A percentile compares a stretch with the other conserved stretches of the same genome.
Evolutionary conservation across 2,888 invertebrate species (phyloP).

Genomic region (Cataglyphis livida): DNA sequence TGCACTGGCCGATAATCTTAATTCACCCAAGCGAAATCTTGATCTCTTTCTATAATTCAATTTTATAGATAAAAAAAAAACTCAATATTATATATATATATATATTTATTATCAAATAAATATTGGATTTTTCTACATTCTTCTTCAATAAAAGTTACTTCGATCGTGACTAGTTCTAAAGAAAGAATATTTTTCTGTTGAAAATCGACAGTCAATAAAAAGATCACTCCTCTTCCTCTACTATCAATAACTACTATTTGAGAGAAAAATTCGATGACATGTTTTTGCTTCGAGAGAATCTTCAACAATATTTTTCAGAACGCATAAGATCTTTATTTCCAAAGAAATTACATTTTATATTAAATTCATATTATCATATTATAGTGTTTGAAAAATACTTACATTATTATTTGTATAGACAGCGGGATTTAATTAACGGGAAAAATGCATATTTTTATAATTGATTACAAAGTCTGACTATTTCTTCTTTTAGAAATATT

Average conservation of each 20-base stretch:
- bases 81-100: neutral
- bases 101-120: slow-evolving; percentile 38
- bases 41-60: slow-evolving; percentile 29
- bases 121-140: slow-evolving; percentile 36
- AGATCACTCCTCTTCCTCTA: neutral
- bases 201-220: slow-evolving; percentile 47
- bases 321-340: neutral
- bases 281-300: slow-evolving; percentile 12
- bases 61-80: slow-evolving; percentile 12
- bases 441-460: neutral
- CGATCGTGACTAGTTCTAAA: slow-evolving; percentile 21
- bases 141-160: slow-evolving; percentile 33
- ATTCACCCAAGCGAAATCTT: slow-evolving; percentile 12
- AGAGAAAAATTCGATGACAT: slow-evolving; percentile 30
- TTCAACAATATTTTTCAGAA: slow-evolving; percentile 2
- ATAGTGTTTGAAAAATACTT: neutral
- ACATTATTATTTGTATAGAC: neutral
- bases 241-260: slow-evolving; percentile 39
- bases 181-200: slow-evolving; percentile 15
- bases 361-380: slow-evolving; percentile 3
- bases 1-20: slow-evolving; percentile 28
- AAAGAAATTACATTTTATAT: slow-evolving; percentile 19
- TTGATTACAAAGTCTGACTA: neutral
- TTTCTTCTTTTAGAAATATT: neutral
- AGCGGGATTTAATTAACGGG: slow-evolving; percentile 8